Evolutionary conservation across 2,888 invertebrate species (phyloP), one percentile per base, ranked within the genome.

Genomic region (Aphodius sticticus): DNA sequence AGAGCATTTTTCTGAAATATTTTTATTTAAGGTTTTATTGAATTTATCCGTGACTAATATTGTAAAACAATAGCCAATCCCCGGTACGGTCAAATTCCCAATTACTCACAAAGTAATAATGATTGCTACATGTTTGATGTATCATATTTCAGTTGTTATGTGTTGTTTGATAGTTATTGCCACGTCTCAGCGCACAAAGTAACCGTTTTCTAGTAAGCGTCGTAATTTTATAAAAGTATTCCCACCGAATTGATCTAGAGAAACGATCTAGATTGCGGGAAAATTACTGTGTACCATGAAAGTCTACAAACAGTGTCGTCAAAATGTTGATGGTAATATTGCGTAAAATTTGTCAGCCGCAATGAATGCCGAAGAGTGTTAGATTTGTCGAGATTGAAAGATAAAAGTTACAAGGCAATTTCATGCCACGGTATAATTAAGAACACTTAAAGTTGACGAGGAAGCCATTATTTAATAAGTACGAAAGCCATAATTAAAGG

Each of bases 311-410:
- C 12, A 12, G 53, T 53, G 53, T 53, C 12, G 53, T 53, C 53
- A 53, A 53, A 53, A 5, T 12, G 53, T 53, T 53, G 53, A 5
- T 53, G 9, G 53, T 12, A 5, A 53, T 53, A 53, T 53, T 53
- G 53, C 53, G 53, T 12, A 53, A 53, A 53, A 53, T 53, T 53
- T 53, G 53, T 53, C 53, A 53, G 53, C 53, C 53, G 53, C 53
- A 53, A 53, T 53, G 53, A 53, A 53, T 53, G 1, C 53, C 12
- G 53, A 53, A 53, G 53, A 53, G 53, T 53, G 53, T 53, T 53
- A 53, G 53, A 53, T 53, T 53, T 53, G 53, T 53, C 53, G 53
- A 53, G 53, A 53, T 53, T 53, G 53, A 53, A 53, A 53, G 53
- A 53, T 53, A 53, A 53, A 53, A 53, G 53, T 53, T 53, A 53